A percentile compares a stretch with the other conserved stretches of the same genome.
Conservation (phyloP, 2,888 invertebrate species). For the Thereva unica region DNA sequence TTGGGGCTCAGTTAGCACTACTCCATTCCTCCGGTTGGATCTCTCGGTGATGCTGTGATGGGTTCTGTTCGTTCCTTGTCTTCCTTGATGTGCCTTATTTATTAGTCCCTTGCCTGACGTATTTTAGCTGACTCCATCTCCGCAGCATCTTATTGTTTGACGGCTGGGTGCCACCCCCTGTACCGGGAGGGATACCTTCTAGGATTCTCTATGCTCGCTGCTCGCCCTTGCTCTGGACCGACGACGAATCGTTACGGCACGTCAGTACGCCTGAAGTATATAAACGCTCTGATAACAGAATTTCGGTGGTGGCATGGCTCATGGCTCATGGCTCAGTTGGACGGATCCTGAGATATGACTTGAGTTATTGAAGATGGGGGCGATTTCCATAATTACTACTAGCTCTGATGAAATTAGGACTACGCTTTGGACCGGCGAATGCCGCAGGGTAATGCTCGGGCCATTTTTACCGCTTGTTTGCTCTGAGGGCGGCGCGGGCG, state of each 20-base stretch:
- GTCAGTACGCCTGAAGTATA: conserved; percentile 6
- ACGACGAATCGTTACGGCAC: conserved; percentile 3
- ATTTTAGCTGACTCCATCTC: conserved; percentile 32
- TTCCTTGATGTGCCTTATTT: conserved; percentile 36
- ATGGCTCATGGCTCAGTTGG: neutral
- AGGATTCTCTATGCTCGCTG: conserved; percentile 11
- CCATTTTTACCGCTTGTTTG: too few species aligned
- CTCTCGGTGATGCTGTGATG: conserved; percentile 26
- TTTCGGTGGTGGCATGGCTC: neutral
- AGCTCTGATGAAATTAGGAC: neutral
- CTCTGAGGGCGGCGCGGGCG: too few species aligned
- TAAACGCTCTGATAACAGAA: conserved; percentile 7
- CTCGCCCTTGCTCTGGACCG: conserved; percentile 6
- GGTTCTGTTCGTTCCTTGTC: conserved; percentile 32
- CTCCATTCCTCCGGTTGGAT: neutral
- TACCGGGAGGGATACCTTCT: neutral
- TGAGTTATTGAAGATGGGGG: conserved; percentile 8
- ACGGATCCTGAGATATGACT: conserved; percentile 26
- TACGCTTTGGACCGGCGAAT: conserved; percentile 14
- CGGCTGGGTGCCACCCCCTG: conserved; percentile 31
- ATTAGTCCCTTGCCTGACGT: conserved; percentile 39
- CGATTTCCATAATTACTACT: conserved; percentile 34
- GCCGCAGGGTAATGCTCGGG: neutral
- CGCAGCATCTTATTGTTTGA: conserved; percentile 15
- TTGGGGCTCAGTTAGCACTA: neutral